Evolutionary conservation across 2,113 vertebrate species (phyloP), one percentile per base, ranked within the genome.

Genomic region (Elephantulus edwardii): DNA sequence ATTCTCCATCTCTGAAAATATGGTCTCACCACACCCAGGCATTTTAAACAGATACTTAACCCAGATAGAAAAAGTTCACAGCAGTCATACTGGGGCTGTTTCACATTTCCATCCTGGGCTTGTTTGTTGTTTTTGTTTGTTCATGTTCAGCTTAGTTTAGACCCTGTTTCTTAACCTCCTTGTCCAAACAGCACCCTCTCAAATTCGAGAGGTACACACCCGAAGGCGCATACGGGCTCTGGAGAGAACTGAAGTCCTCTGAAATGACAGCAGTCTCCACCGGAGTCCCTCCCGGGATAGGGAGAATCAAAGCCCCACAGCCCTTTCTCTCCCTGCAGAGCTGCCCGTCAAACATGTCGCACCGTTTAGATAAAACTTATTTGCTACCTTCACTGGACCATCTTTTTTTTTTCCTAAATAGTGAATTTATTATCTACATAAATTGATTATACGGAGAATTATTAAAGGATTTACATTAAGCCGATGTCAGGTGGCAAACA

Each of bases 231-330:
- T 14, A 26, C 40, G 35, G 52, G 20, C 16, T 0, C 0, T 1
- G 7, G 46, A 72, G 50, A n/a, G 48, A 80, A 16, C 38, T 44
- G 0, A 24, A 16, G 78, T 48, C 86, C 13, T 46, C 68, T 14
- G 1, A 22, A 38, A 17, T 1, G 16, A 0, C 58, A 24, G 6
- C 46, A 9, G 70, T n/a, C 9, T 8, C 48, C 8, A 1, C 1
- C 0, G 17, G 52, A 8, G 19, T 1, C 42, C 48, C 72, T 11
- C 33, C 38, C 6, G 8, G 1, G 7, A 2, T 3, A 1, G 1
- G 68, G 46, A 4, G 12, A 35, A 8, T 54, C 44, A 4, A 28
- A 76, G 77, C 26, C 20, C 42, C 5, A 0, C 20, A 0, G 83
- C 8, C n/a, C n/a, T n/a, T n/a, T 35, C 89, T 48, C 24, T 0